Evolutionary conservation across 2,113 vertebrate species (phyloP), one percentile per base, ranked within the genome.

Genomic region (Falco punctatus): DNA sequence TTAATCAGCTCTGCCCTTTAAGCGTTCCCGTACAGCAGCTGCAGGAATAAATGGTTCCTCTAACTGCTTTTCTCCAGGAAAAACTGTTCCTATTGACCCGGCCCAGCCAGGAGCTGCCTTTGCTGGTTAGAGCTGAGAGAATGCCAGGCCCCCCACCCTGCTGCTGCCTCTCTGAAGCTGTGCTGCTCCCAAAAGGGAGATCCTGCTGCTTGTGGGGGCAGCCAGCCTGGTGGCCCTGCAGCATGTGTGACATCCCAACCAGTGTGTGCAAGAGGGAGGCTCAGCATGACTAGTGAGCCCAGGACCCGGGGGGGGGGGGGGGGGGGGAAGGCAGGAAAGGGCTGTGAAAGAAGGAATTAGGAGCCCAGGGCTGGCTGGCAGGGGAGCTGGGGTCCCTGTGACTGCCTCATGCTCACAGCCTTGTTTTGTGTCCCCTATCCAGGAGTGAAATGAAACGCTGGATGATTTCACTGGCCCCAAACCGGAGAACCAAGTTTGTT

Each of bases 391-490:
- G 3, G 5, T 48, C 16, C 19, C 74, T 82, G 1, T 1, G 4
- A 14, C 51, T 42, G 16, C 32, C 33, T 21, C 11, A 5, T 11
- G 7, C 33, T 96, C 54, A 90, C 1, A 0, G 48, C 62, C 62
- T 52, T 4, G 7, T 10, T 88, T 81, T 96, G 14, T 97, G 32
- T 90, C 32, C 84, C 54, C 38, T 48, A 2, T 81, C 46, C 96
- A 99, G 99, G 98, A 99, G 99, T 3, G 99, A 99, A 93, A 99
- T 99, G 98, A 99, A 99, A 70, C 99, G 99, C 24, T 99, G 99
- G 99, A 99, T 99, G 96, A 99, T 98, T 67, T 98, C 99, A 0
- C 98, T 99, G 71, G 99, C 99, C 79, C 99, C 99, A 2, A 99
- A 99, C 91, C 98, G 99, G 11, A 98, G 99, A 87, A 99, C 99